Evolutionary conservation across 2,888 invertebrate genomes (phyloP).

Genomic region (Aquatica leii): DNA sequence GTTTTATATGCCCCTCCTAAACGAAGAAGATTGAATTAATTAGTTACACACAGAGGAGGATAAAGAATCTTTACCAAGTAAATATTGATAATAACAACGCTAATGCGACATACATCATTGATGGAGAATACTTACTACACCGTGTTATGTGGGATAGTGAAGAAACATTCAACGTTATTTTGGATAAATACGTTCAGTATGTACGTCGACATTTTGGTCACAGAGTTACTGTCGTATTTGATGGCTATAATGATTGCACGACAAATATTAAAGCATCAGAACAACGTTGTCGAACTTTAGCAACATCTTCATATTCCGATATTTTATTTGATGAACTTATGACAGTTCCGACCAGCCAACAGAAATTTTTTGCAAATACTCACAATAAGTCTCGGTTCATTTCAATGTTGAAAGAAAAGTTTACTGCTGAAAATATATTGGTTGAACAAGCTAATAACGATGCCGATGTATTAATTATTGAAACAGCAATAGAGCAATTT

Average conservation of each 20-base stretch:
- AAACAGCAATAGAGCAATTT: slow-evolving; percentile 42
- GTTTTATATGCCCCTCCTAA: no score
- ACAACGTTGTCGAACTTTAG: slow-evolving; percentile 43
- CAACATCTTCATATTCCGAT: slow-evolving; percentile 47
- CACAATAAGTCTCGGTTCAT: slow-evolving; percentile 52
- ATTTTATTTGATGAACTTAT: slow-evolving; percentile 48
- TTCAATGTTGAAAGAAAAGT: slow-evolving; percentile 42
- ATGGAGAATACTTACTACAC: slow-evolving; percentile 48
- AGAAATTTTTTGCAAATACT: slow-evolving; percentile 48
- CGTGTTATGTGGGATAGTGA: slow-evolving; percentile 44
- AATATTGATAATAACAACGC: background rate
- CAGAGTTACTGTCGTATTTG: slow-evolving; percentile 45
- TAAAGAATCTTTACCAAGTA: no score
- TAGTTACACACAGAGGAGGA: no score
- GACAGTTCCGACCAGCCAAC: slow-evolving; percentile 45
- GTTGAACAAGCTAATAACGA: no score
- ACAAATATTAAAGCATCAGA: slow-evolving; percentile 46
- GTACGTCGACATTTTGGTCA: slow-evolving; percentile 43
- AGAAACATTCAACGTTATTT: slow-evolving; percentile 41
- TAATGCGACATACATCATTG: background rate
- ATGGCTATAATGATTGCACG: slow-evolving; percentile 46
- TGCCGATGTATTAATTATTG: slow-evolving; percentile 47
- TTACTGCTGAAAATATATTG: slow-evolving; percentile 47
- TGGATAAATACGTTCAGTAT: no score
- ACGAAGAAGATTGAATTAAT: no score